Conservation (phyloP, 2,797 vertebrate species). For the Dromococcyx pavoninus region DNA sequence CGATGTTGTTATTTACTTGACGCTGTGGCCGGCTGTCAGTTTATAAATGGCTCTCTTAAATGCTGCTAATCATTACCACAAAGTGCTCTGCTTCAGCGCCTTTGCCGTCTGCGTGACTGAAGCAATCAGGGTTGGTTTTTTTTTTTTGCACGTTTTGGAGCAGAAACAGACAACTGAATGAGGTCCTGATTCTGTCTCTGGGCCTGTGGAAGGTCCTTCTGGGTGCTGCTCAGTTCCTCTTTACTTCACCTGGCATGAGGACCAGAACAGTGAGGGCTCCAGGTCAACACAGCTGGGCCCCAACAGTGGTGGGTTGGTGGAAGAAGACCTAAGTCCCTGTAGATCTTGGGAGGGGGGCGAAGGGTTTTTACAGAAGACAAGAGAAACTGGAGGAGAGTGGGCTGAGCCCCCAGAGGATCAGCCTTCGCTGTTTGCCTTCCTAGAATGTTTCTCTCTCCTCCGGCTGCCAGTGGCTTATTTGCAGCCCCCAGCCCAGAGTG, state of each 20-base stretch:
- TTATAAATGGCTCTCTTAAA: slow-evolving; percentile 65
- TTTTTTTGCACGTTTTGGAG: slow-evolving; percentile 25
- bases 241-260: not conserved
- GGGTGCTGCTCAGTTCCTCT: not conserved
- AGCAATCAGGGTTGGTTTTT: not conserved
- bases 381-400: not conserved
- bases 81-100: slow-evolving; percentile 43
- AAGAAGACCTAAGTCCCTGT: not conserved
- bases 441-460: not conserved
- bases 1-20: slow-evolving; percentile 33
- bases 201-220: not conserved
- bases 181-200: not conserved
- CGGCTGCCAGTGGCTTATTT: not conserved
- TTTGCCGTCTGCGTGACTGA: not conserved
- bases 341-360: not conserved
- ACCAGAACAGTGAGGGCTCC: not conserved
- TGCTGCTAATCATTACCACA: slow-evolving; percentile 47
- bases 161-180: not conserved
- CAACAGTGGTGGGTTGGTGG: not conserved
- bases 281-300: not conserved
- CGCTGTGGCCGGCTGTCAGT: slow-evolving; percentile 27
- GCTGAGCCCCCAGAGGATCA: not conserved
- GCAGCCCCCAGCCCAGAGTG: not conserved
- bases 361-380: not conserved
- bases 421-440: rapidly evolving